Evolutionary conservation across 1,140 invertebrate species (phyloP).

Genomic region (Atopsyche davidsoni): DNA sequence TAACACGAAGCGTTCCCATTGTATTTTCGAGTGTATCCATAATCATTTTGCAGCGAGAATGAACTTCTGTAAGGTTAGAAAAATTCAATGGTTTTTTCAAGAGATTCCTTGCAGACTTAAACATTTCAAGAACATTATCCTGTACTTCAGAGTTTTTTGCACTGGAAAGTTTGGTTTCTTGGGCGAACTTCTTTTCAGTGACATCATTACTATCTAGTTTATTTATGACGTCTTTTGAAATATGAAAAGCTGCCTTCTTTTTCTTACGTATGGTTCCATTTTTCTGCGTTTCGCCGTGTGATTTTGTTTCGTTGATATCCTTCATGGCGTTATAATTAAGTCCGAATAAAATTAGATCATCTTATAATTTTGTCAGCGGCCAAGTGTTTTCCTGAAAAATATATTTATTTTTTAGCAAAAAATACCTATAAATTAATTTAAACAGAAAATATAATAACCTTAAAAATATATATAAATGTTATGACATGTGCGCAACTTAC

Average conservation of each 20-base stretch:
- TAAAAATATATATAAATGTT: no score
- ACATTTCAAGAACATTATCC: background rate
- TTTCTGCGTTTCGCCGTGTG: background rate
- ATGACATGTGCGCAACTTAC: no score
- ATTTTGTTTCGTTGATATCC: no score
- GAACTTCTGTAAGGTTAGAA: conserved; percentile 12
- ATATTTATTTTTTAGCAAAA: no score
- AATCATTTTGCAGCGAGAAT: conserved; percentile 10
- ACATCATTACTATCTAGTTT: background rate
- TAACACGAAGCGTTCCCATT: conserved; percentile 7
- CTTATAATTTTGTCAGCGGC: no score
- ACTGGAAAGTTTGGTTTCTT: background rate
- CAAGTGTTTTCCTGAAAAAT: no score
- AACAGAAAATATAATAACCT: no score
- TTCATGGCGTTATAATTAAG: no score
- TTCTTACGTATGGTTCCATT: conserved; percentile 8
- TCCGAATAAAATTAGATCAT: no score
- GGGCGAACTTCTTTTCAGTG: no score
- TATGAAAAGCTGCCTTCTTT: conserved; percentile 1
- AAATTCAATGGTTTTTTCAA: conserved; percentile 16
- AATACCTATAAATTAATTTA: no score
- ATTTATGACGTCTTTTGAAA: no score
- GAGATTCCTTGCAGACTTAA: conserved; percentile 13
- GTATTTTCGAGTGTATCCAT: conserved; percentile 11
- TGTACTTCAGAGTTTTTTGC: background rate